These are phyloP conservation scores for Dryadula phaetusa DNA, from an alignment of 2,888 invertebrate genomes.

Conservation along the genomic window DNA sequence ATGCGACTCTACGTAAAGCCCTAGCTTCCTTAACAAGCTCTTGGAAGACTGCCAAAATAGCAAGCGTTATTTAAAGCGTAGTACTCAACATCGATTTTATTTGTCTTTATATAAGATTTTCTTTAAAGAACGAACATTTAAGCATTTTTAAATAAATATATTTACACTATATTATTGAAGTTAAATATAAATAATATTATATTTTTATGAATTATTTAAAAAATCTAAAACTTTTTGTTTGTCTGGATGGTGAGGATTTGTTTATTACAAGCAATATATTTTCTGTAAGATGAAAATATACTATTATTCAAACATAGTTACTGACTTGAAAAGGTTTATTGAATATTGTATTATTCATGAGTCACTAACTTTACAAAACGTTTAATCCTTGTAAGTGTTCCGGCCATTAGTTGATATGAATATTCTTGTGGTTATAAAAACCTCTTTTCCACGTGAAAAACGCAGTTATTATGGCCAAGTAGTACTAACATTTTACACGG, in stretches of 20 bases:
- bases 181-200: neutral
- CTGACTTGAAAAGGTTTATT: neutral
- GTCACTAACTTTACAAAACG: conserved; percentile 15
- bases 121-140: conserved; percentile 11
- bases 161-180: neutral
- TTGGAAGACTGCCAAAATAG: conserved; percentile 77
- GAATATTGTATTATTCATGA: neutral
- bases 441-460: conserved; percentile 11
- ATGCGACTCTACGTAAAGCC: conserved; percentile 62
- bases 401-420: conserved; percentile 21
- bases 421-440: conserved; percentile 21
- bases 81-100: conserved; percentile 38
- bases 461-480: neutral
- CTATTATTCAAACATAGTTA: neutral
- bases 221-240: no score
- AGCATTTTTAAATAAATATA: neutral
- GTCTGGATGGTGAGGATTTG: no score
- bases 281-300: neutral
- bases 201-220: neutral
- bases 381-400: conserved; percentile 14
- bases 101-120: conserved; percentile 21
- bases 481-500: neutral
- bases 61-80: conserved; percentile 56
- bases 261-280: neutral
- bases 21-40: conserved; percentile 78